A percentile compares a stretch with the other conserved stretches of the same genome.
phyloP scores from a whole-genome alignment of 2,797 vertebrate species.

The Chloroceryle amazona region DNA sequence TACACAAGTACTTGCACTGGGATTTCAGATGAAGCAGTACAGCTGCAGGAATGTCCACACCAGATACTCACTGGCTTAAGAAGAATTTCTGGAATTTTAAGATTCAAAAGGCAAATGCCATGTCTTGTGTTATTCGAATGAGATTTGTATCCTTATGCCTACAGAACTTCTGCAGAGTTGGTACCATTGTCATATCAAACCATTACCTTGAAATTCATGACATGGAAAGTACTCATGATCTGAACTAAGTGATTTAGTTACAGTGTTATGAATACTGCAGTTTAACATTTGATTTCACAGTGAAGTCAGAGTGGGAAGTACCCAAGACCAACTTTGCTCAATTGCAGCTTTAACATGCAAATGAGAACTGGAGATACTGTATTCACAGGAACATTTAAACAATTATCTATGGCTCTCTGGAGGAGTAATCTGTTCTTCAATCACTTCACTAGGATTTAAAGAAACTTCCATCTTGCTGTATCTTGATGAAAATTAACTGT shows the following conservation, averaged over 20 bases:
- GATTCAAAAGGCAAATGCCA: not conserved
- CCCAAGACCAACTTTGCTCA: not conserved
- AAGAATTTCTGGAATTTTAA: not conserved
- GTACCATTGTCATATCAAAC: not conserved
- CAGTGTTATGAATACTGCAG: not conserved
- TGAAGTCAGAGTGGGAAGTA: not conserved
- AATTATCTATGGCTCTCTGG: not conserved
- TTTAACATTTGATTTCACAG: not conserved
- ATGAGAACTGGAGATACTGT: not conserved
- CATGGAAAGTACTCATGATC: not conserved
- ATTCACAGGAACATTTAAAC: not conserved
- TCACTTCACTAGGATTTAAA: not conserved
- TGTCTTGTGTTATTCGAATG: not conserved
- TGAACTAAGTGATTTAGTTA: not conserved
- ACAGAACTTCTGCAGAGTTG: not conserved
- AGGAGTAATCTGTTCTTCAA: not conserved
- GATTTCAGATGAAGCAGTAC: not conserved
- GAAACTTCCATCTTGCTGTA: not conserved
- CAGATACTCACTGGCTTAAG: not conserved
- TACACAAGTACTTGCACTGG: not conserved
- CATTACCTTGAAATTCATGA: not conserved
- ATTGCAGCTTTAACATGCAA: not conserved
- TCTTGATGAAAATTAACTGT: not conserved
- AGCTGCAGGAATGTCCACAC: not conserved
- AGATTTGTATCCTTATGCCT: not conserved